phyloP scores from a whole-genome alignment of 2,113 vertebrate genomes.

The Microtus oregoni region DNA sequence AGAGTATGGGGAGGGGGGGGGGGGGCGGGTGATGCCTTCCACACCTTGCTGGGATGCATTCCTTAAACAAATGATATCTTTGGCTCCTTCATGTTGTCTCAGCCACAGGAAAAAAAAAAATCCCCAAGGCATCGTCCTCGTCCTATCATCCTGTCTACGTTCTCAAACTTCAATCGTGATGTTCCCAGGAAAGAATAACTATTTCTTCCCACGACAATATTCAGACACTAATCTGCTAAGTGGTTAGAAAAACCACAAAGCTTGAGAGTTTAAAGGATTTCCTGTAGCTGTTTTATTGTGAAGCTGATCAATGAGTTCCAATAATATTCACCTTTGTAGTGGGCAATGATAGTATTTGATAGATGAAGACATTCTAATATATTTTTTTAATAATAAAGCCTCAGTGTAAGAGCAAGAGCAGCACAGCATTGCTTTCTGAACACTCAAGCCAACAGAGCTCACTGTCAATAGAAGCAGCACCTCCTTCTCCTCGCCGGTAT shows the following conservation, averaged over 20 bases:
- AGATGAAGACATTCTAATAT: not conserved
- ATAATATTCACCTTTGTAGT: not conserved
- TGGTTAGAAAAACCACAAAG: not conserved
- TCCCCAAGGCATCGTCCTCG: not conserved
- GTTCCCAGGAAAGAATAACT: not conserved
- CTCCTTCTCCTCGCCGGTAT: not conserved
- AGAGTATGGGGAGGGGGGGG: too few species aligned
- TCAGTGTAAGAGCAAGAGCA: not conserved
- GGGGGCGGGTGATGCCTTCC: not conserved
- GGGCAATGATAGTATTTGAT: not conserved
- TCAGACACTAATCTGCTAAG: not conserved
- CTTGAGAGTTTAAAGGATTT: slow-evolving; percentile 7
- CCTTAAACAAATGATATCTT: not conserved
- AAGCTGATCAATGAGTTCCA: slow-evolving; percentile 39
- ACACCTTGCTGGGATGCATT: not conserved
- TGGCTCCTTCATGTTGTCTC: not conserved
- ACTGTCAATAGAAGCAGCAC: not conserved
- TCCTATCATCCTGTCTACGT: not conserved
- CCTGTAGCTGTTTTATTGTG: not conserved
- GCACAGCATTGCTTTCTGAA: not conserved
- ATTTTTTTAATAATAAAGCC: not conserved
- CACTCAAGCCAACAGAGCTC: not conserved
- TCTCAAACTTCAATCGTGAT: not conserved
- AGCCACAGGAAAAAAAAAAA: not conserved
- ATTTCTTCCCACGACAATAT: not conserved